Evolutionary conservation across 1,140 invertebrate species (phyloP).

Genomic region (Philopotamus ludificatus): DNA sequence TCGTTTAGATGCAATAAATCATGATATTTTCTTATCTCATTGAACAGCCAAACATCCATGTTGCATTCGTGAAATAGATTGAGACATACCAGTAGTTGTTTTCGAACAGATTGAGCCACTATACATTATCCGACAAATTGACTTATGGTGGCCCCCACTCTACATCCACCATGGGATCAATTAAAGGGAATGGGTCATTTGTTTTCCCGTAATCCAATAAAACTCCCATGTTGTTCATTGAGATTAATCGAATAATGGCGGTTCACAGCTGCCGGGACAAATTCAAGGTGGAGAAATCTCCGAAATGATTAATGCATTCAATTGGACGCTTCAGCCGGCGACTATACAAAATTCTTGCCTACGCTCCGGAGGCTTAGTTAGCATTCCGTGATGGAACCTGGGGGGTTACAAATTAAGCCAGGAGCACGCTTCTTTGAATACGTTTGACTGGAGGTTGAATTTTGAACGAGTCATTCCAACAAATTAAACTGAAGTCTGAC

Average conservation of each 20-base stretch:
- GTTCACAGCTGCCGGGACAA: too few relatives aligned
- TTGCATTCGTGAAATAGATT: not conserved
- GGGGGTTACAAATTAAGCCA: not conserved
- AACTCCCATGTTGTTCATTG: slow-evolving; percentile 18
- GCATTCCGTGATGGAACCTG: not conserved
- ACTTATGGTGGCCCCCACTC: not conserved
- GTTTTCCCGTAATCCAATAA: slow-evolving; percentile 26
- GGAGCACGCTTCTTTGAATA: not conserved
- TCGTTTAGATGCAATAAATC: too few relatives aligned
- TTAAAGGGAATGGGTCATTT: slow-evolving; percentile 17
- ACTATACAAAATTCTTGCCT: not conserved
- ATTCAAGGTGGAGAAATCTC: too few relatives aligned
- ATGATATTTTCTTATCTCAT: too few relatives aligned
- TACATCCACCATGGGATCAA: slow-evolving; percentile 15
- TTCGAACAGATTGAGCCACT: not conserved
- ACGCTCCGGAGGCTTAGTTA: not conserved
- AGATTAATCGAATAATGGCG: slow-evolving; percentile 22
- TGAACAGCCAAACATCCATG: not conserved
- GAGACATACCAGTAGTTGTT: not conserved
- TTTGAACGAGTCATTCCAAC: not conserved
- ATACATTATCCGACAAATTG: not conserved
- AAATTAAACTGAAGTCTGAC: not conserved
- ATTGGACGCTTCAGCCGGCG: too few relatives aligned
- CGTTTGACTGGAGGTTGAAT: not conserved
- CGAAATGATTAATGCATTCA: too few relatives aligned